These are phyloP conservation scores for Cygnus buccinator DNA, from an alignment of 2,113 vertebrate genomes.

Conservation along the genomic window DNA sequence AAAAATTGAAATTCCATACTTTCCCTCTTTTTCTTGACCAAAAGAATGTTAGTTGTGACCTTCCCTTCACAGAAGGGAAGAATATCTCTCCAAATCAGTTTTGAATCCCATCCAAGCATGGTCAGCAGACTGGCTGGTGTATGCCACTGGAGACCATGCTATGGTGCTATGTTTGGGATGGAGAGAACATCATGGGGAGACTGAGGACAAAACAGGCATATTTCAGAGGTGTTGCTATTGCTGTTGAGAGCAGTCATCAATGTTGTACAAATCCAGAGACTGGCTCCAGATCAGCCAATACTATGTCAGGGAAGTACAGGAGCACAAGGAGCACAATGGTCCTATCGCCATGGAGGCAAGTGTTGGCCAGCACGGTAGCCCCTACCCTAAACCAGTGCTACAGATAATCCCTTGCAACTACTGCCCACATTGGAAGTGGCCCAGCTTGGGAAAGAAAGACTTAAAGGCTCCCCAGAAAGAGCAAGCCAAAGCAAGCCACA, in stretches of 20 bases:
- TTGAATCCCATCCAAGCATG: background rate
- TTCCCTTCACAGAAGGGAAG: background rate
- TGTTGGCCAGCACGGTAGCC: background rate
- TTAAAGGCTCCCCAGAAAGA: background rate
- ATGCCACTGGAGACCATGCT: background rate
- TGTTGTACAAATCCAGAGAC: rapidly evolving
- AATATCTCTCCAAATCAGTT: background rate
- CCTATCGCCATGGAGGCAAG: background rate
- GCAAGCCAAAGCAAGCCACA: background rate
- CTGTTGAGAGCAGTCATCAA: background rate
- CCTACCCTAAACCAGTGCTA: background rate
- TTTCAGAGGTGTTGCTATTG: background rate
- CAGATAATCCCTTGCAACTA: background rate
- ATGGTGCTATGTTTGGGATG: background rate
- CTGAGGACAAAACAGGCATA: background rate
- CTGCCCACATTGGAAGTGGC: background rate
- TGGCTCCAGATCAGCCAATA: background rate
- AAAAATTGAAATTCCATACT: background rate
- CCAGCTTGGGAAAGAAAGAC: background rate
- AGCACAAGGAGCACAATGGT: background rate
- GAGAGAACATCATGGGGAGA: background rate
- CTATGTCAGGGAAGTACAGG: background rate
- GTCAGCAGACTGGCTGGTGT: no score
- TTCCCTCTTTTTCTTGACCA: background rate
- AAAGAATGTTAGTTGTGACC: background rate